Conservation (phyloP, 2,113 vertebrate species). For the Crocuta crocuta region DNA sequence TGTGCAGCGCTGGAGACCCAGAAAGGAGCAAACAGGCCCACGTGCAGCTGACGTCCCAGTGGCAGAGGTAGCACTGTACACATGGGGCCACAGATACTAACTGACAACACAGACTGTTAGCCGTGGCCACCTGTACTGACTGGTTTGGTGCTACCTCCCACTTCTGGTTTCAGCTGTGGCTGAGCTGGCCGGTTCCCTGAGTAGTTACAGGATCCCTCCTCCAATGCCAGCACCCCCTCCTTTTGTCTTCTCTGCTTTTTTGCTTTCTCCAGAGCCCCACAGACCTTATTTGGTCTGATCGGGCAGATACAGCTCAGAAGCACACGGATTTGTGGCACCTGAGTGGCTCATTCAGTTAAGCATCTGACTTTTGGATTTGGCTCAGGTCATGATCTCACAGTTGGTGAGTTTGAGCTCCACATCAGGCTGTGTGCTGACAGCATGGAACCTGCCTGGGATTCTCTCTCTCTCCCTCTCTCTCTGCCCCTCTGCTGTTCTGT, state of each 20-base stretch:
- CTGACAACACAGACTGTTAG: not conserved
- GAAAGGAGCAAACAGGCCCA: not conserved
- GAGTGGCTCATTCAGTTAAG: too few species aligned
- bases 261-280: not conserved
- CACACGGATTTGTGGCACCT: not conserved
- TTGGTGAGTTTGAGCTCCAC: too few species aligned
- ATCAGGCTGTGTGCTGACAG: too few species aligned
- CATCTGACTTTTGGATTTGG: too few species aligned
- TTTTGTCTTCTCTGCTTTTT: not conserved
- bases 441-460: too few species aligned
- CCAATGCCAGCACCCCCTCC: not conserved
- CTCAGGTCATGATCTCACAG: too few species aligned
- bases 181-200: not conserved
- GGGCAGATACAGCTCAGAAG: not conserved
- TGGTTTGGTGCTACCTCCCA: not conserved
- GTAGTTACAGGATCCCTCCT: not conserved
- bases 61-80: not conserved
- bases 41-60: not conserved
- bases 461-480: too few species aligned
- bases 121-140: not conserved
- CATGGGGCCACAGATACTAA: not conserved
- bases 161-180: not conserved
- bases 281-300: not conserved
- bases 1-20: not conserved
- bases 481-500: too few species aligned